Conservation (phyloP, 2,113 vertebrate genomes). For the Pitta sordida region DNA sequence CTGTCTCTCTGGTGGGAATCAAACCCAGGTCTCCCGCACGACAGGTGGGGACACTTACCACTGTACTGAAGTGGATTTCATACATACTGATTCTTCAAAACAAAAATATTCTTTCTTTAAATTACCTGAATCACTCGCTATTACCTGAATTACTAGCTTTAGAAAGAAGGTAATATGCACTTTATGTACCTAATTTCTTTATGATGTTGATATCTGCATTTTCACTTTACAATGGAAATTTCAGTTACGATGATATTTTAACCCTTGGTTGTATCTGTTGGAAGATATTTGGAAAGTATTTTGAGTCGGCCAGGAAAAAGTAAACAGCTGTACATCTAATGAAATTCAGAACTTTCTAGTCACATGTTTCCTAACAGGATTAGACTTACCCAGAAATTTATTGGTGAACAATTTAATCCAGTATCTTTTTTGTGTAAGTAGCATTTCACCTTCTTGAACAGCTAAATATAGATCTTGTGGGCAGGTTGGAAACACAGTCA, state of each 20-base stretch:
- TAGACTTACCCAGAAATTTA: neutral
- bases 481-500: neutral
- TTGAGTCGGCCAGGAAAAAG: neutral
- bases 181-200: neutral
- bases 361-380: neutral
- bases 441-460: neutral
- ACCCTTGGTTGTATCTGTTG: neutral
- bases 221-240: neutral
- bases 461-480: neutral
- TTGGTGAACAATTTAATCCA: neutral
- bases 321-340: neutral
- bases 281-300: neutral
- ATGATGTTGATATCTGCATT: neutral
- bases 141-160: neutral
- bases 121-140: neutral
- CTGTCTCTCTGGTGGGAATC: too few species aligned
- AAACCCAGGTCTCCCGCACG: too few species aligned
- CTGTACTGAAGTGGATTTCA: too few species aligned
- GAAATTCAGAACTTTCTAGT: neutral
- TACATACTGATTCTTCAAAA: neutral
- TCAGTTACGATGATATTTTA: neutral
- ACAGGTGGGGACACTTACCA: too few species aligned
- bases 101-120: neutral
- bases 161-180: neutral
- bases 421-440: neutral